Percentiles rank a stretch among this genome's conserved stretches.
These are phyloP conservation scores for Apteryx owenii DNA, from an alignment of 2,113 vertebrate genomes.

Conservation along the genomic window DNA sequence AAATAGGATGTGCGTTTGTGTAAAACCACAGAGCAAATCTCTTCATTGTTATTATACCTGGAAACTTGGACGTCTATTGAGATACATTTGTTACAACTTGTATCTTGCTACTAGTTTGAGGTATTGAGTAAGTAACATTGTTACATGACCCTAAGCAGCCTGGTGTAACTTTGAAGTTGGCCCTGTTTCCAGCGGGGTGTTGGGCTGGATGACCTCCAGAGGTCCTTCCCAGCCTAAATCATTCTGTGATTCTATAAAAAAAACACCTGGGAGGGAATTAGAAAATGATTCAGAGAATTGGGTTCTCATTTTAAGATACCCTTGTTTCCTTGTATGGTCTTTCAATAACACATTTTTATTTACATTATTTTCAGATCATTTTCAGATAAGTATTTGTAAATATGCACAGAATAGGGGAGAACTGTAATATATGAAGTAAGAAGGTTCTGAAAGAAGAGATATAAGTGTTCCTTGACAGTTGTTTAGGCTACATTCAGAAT, in stretches of 20 bases:
- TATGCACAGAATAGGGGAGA: background rate
- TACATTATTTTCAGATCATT: background rate
- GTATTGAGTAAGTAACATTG: background rate
- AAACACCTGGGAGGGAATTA: background rate
- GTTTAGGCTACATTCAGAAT: background rate
- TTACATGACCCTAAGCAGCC: background rate
- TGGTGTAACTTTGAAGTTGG: background rate
- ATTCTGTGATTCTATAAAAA: background rate
- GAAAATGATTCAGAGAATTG: background rate
- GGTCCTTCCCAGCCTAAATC: background rate
- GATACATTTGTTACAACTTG: background rate
- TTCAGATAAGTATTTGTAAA: background rate
- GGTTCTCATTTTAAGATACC: background rate
- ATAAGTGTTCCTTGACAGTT: background rate
- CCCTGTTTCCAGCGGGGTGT: background rate
- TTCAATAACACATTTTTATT: background rate
- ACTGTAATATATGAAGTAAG: background rate
- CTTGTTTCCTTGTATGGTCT: background rate
- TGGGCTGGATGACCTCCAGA: background rate
- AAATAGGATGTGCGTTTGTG: background rate
- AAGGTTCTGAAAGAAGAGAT: background rate
- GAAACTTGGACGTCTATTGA: background rate
- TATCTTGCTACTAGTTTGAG: background rate
- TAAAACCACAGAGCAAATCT: background rate
- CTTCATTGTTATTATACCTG: background rate